Percentiles rank a stretch among this genome's conserved stretches.
These are phyloP conservation scores for Drosophila longiperda DNA, from an alignment of 2,888 invertebrate genomes.

Conservation along the genomic window DNA sequence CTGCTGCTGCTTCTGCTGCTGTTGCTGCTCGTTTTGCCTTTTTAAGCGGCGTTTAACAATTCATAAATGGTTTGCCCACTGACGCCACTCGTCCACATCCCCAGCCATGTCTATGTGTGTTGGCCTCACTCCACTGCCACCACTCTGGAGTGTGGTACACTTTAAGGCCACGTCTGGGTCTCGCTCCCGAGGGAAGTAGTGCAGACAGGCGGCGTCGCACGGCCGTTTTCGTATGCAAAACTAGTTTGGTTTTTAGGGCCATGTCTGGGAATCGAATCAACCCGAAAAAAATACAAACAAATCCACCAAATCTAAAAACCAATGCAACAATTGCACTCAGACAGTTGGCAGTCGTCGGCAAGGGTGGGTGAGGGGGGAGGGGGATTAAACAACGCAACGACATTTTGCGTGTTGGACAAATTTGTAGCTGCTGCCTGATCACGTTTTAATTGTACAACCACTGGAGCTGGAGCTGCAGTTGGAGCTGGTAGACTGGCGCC, in stretches of 20 bases:
- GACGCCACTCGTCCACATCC: constrained; percentile 76
- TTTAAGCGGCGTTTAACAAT: constrained; percentile 72
- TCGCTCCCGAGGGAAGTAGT: constrained; percentile 75
- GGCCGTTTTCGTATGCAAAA: constrained; percentile 77
- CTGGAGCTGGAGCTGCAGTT: constrained; percentile 45
- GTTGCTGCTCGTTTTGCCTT: constrained; percentile 24
- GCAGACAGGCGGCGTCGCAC: constrained; percentile 66
- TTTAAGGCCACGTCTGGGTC: constrained; percentile 52
- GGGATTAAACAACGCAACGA: constrained; percentile 60
- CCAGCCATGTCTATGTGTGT: constrained; percentile 15
- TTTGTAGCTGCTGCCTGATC: constrained; percentile 82
- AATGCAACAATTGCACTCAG: constrained; percentile 65
- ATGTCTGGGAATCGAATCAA: constrained; percentile 77
- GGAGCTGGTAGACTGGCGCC: constrained; percentile 72
- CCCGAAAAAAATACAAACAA: constrained; percentile 44
- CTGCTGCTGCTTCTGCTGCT: not conserved
- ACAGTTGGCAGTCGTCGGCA: not conserved
- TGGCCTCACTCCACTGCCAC: constrained; percentile 14
- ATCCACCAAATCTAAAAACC: constrained; percentile 56
- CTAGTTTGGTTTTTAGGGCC: constrained; percentile 78
- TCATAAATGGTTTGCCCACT: constrained; percentile 74
- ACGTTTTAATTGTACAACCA: constrained; percentile 83
- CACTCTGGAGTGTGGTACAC: constrained; percentile 55
- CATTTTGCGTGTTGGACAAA: constrained; percentile 81
- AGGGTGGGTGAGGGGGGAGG: not conserved